Evolutionary conservation across 2,888 invertebrate species (phyloP), one percentile per base, ranked within the genome.

Genomic region (Heteropelma amictum): DNA sequence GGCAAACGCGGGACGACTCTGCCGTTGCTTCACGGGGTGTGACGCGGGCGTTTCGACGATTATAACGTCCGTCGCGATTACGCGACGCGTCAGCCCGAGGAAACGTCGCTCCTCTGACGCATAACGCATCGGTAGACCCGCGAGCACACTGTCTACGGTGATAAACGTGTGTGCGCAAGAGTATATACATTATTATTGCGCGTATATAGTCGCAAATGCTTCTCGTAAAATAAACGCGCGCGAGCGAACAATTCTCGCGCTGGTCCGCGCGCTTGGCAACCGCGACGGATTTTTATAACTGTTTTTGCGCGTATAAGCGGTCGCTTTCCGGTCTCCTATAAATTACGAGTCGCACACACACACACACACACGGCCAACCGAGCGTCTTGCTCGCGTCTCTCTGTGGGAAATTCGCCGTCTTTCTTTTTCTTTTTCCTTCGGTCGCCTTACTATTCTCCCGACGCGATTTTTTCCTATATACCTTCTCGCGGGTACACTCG

Each of bases 41-140:
- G 87, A 87, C 87, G 85, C 83, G 83, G 86, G 86, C 82, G 83
- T 85, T 83, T 81, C 82, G 82, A 80, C 84, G 87, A 87, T 88
- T 87, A 87, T 86, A 83, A 82, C 82, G 87, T 87, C 87, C 85
- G 86, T 86, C 85, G 84, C 84, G 85, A 88, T 87, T 87, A 86
- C 82, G 83, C 82, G 83, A 79, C 80, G 82, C 84, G 87, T 86
- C 86, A 81, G 81, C 75, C 80, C 78, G 80, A 79, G 71, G 80
- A 81, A 79, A 8, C 78, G 78, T 53, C 56, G 74, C 54, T 63
- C 68, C 77, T 68, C 71, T 72, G 77, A 79, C 73, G 72, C 77
- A 77, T 71, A 79, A 79, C 77, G 79, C 79, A 79, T 79, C 79
- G 79, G 76, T 79, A 76, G 70, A 71, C 76, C 54, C 60, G 71